phyloP scores from a whole-genome alignment of 2,888 invertebrate genomes.

The Trissonchulus latispiculum region DNA sequence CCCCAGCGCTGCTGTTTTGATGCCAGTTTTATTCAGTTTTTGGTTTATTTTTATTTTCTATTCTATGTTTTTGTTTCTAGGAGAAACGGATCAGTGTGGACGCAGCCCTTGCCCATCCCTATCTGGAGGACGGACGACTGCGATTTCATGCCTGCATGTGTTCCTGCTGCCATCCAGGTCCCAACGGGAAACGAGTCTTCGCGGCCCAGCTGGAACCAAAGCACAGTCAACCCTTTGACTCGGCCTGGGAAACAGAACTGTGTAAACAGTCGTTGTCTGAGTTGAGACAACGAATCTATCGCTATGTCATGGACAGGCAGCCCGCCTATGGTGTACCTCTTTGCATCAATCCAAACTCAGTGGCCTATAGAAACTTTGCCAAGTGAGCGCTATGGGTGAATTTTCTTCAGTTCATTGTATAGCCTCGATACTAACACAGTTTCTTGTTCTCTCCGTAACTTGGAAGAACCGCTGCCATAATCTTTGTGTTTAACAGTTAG shows the following conservation, averaged over 20 bases:
- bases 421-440: no score
- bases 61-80: conserved; percentile 48
- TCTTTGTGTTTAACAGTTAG: no score
- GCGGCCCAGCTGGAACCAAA: conserved; percentile 53
- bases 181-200: conserved; percentile 23
- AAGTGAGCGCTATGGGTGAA: conserved; percentile 10
- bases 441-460: no score
- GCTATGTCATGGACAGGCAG: conserved; percentile 88
- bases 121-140: conserved; percentile 90
- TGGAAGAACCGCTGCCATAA: no score
- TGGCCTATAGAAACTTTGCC: conserved; percentile 70
- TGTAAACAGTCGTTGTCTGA: conserved; percentile 49
- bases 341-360: conserved; percentile 98
- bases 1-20: no score
- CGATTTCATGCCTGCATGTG: conserved; percentile 99
- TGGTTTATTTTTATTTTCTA: neutral
- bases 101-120: conserved; percentile 90
- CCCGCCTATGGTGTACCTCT: conserved; percentile 90
- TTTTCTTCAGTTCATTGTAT: no score
- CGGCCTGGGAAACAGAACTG: conserved; percentile 90
- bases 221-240: conserved; percentile 81
- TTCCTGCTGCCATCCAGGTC: conserved; percentile 63
- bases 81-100: conserved; percentile 86
- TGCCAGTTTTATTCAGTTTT: no score
- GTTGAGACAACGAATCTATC: conserved; percentile 84